Evolutionary conservation across 2,797 vertebrate genomes (phyloP).

Genomic region (Denticeps clupeoides): DNA sequence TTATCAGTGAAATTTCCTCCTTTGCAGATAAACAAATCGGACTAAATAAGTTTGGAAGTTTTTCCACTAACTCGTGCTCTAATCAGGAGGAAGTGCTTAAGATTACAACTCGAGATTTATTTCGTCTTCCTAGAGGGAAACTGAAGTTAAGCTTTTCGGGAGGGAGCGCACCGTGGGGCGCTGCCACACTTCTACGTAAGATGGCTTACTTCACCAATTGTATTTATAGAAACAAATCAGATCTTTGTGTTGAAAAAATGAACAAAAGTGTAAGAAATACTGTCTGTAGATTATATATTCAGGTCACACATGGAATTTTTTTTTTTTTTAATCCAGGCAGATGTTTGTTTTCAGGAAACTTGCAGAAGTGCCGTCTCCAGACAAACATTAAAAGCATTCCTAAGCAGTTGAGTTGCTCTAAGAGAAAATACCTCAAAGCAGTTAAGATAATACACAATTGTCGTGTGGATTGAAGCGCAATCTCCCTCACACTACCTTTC

Average conservation of each 20-base stretch:
- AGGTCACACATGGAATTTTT: conserved; percentile 61
- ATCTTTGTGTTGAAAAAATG: conserved; percentile 48
- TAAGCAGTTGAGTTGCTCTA: conserved; percentile 64
- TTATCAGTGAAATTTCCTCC: conserved; percentile 42
- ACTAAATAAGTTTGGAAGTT: conserved; percentile 62
- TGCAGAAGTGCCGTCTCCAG: conserved; percentile 59
- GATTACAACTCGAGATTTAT: conserved; percentile 65
- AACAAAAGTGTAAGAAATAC: conserved; percentile 54
- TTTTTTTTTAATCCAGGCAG: conserved; percentile 66
- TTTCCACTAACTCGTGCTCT: conserved; percentile 38
- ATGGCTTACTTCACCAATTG: conserved; percentile 61
- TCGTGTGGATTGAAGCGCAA: conserved; percentile 67
- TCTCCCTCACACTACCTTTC: conserved; percentile 64
- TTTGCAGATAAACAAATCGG: conserved; percentile 59
- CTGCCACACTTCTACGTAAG: conserved; percentile 43
- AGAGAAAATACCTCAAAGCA: conserved; percentile 69
- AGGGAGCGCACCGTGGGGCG: conserved; percentile 46
- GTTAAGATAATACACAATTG: conserved; percentile 62
- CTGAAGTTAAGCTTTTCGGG: conserved; percentile 58
- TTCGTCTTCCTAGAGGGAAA: conserved; percentile 48
- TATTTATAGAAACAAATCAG: conserved; percentile 62
- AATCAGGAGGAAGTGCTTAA: conserved; percentile 55
- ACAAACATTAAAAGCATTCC: conserved; percentile 67
- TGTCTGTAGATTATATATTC: conserved; percentile 73
- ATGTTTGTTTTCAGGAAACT: conserved; percentile 69